Base-by-base conservation (phyloP, 2,888 invertebrate genomes). In the Embidobia sp. region DNA sequence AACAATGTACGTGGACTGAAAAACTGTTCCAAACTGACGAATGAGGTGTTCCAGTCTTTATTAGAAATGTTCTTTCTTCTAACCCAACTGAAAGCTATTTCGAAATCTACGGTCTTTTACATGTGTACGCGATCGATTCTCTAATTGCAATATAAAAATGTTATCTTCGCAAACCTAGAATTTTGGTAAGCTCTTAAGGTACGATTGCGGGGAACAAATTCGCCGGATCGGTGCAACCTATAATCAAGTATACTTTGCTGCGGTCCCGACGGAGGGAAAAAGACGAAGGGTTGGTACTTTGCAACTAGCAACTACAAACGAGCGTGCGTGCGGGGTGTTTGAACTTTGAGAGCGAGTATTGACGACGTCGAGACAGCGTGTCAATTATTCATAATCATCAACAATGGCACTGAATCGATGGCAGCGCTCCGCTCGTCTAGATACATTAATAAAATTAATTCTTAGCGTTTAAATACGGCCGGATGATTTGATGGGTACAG, bases 361-460 rank as follows among this genome's bases (percentile, higher is more conserved):
- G 27, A 48, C 46, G 44, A 15, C 26, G 61, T 37, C 48, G 46
- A 27, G 61, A 48, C 61, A 19, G 29, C 18, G 48, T 27, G 48
- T 48, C 37, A 61, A 61, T 61, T 61, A 61, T 61, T 61, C 48
- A 48, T 27, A 61, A 37, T 35, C 31, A 15, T 44, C 15, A 5
- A 2, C 26, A 55, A n/a, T 22, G 18, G 19, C 42, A 22, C 13
- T 19, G 31, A 57, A 44, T 59, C 59, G 10, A 46, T 35, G 27
- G 26, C 11, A 57, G 13, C 35, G 51, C 22, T 35, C 26, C 13
- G 22, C 26, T n/a, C 26, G 10, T 5, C 13, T 4, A 22, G 35
- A 22, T 22, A 8, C 5, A n/a, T n/a, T n/a, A n/a, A n/a, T n/a
- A n/a, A n/a, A n/a, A n/a, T n/a, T n/a, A n/a, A n/a, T n/a, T n/a